phyloP scores from a whole-genome alignment of 2,888 invertebrate genomes.

The Cordylochernes scorpioides region DNA sequence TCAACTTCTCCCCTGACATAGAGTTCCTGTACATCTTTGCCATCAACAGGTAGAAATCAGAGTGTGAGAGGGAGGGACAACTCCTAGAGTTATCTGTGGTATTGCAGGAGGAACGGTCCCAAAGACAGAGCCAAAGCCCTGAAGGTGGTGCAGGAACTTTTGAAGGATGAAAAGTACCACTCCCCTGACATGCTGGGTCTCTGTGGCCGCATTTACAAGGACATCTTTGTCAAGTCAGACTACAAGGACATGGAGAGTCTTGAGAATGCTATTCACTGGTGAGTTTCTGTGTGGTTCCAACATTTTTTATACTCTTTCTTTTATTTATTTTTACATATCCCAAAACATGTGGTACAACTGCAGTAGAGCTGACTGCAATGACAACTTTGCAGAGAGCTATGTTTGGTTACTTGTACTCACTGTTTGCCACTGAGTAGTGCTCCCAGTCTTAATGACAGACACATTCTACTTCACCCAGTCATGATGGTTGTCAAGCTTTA shows the following conservation, averaged over 20 bases:
- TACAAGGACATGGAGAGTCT: conserved; percentile 65
- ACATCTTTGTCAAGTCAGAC: conserved; percentile 77
- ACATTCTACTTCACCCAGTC: too few relatives aligned
- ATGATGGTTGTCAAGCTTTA: too few relatives aligned
- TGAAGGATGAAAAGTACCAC: conserved; percentile 72
- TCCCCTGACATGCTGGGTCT: conserved; percentile 92
- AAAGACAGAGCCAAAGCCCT: conserved; percentile 86
- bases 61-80: too few relatives aligned
- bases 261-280: conserved; percentile 77
- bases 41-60: conserved; percentile 41
- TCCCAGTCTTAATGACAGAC: neutral
- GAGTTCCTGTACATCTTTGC: conserved; percentile 87
- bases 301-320: too few relatives aligned
- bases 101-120: conserved; percentile 49
- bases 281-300: conserved; percentile 9
- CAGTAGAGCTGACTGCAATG: neutral
- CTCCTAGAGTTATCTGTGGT: conserved; percentile 1
- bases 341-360: neutral
- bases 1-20: conserved; percentile 65
- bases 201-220: conserved; percentile 69
- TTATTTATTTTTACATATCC: too few relatives aligned
- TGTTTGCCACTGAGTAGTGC: neutral
- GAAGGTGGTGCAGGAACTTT: conserved; percentile 60
- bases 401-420: neutral
- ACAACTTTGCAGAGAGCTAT: neutral